Percentiles rank a stretch among this genome's conserved stretches.
Evolutionary conservation across 2,113 vertebrate species (phyloP).

Genomic region (Halichoeres trimaculatus): DNA sequence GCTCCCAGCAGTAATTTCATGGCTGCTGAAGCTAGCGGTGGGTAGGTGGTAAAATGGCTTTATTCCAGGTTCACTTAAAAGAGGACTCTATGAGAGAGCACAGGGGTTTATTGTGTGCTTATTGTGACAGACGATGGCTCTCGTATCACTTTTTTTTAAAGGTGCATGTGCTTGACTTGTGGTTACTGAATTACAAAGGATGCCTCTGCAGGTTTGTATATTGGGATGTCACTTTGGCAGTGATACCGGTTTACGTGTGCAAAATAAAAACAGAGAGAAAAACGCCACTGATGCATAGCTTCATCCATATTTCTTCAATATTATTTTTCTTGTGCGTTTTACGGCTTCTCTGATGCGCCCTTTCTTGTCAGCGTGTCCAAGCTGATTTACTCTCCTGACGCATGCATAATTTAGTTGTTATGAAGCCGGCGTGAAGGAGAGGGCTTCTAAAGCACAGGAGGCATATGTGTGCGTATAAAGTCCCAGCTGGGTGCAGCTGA

Average conservation of each 20-base stretch:
- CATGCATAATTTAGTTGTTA: conserved; percentile 83
- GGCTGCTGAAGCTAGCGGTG: conserved; percentile 72
- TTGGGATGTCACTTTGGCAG: conserved; percentile 46
- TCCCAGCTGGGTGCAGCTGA: conserved; percentile 69
- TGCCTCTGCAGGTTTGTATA: conserved; percentile 40
- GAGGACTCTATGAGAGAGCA: conserved; percentile 64
- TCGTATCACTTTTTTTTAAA: conserved; percentile 50
- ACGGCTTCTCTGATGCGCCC: conserved; percentile 72
- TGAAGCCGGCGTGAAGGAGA: conserved; percentile 76
- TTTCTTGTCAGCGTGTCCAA: conserved; percentile 80
- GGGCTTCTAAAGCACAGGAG: conserved; percentile 67
- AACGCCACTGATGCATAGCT: conserved; percentile 43
- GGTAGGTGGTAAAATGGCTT: conserved; percentile 77
- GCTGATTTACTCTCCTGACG: conserved; percentile 81
- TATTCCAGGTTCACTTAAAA: conserved; percentile 80
- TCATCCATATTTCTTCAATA: conserved; percentile 69
- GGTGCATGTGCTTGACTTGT: conserved; percentile 56
- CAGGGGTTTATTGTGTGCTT: conserved; percentile 72
- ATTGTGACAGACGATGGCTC: conserved; percentile 71
- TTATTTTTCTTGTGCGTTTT: conserved; percentile 71
- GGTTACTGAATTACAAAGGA: conserved; percentile 47
- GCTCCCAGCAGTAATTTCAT: conserved; percentile 82
- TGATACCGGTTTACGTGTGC: conserved; percentile 52
- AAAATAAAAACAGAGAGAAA: conserved; percentile 43
- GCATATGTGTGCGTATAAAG: conserved; percentile 44